These are phyloP conservation scores for Drosophila persimilis DNA, from an alignment of 1,140 invertebrate genomes.

Conservation along the genomic window DNA sequence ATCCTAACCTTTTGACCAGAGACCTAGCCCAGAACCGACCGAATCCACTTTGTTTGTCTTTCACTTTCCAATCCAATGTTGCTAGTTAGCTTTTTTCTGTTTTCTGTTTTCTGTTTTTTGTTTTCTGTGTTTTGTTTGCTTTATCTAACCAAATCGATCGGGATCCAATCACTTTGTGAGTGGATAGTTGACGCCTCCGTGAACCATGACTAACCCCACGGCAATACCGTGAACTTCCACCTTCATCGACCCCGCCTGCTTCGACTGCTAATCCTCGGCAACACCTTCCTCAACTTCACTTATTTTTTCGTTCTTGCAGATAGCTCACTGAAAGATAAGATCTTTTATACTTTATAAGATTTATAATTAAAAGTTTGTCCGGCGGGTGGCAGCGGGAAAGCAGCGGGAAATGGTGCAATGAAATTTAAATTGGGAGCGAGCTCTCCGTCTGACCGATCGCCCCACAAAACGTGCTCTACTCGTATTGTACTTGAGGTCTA, in stretches of 20 bases:
- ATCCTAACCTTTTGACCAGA: constrained; percentile 15
- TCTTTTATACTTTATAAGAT: constrained; percentile 46
- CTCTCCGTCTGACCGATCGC: constrained; percentile 18
- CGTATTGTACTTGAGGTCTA: constrained; percentile 14
- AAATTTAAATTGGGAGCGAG: constrained; percentile 65
- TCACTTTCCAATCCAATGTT: constrained; percentile 53
- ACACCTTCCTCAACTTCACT: background rate
- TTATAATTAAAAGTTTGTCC: constrained; percentile 41
- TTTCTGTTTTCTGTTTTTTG: background rate
- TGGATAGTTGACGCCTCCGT: constrained; percentile 68
- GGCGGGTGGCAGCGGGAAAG: constrained; percentile 29
- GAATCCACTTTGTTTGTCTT: constrained; percentile 39
- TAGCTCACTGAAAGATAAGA: constrained; percentile 61
- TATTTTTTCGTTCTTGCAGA: constrained; percentile 46
- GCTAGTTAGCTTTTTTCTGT: background rate
- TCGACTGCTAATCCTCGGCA: background rate
- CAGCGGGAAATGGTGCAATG: constrained; percentile 67
- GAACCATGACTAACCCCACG: constrained; percentile 20
- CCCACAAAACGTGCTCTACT: constrained; percentile 31
- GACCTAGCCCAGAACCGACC: constrained; percentile 38
- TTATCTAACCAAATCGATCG: constrained; percentile 48
- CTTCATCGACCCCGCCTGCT: too few relatives aligned
- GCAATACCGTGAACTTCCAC: background rate
- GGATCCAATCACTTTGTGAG: constrained; percentile 63
- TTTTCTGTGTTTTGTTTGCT: constrained; percentile 12